Base-by-base conservation (phyloP, 2,888 invertebrate species). In the Oligia latruncula region DNA sequence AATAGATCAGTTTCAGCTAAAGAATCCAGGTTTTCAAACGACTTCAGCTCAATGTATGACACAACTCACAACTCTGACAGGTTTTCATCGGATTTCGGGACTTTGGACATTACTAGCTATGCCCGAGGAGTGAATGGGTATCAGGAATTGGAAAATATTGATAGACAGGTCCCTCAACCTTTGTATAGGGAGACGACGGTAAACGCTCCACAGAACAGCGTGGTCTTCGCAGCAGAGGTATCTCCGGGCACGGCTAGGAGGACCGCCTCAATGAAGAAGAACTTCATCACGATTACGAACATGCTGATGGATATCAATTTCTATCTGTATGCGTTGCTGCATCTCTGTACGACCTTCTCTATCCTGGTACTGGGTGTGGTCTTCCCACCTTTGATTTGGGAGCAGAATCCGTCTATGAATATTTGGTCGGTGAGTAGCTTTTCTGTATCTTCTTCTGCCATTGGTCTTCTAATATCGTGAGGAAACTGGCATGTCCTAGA, bases 131-230 rank as follows among this genome's bases (percentile, higher is more conserved):
- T 94, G 15, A 92, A 90, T 71, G 94, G 95, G 4, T 97, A 96
- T 74, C 95, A 94, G 81, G 97, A 97, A 84, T 86, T 97, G 46
- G 95, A 96, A 81, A 94, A 91, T 80, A 97, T 97, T 76, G 96
- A 97, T 60, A 93, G 95, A 4, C 94, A 94, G 43, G 93, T 93
- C 49, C 97, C 97, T 4, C 96, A 96, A 80, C 97, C 97, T 0
- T 89, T 97, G 67, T 97, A 97, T 85, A 95, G 97, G 68, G 97
- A 97, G 88, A 97, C 97, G 0, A 97, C 97, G 2, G 94, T 97
- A 0, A 96, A 97, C 86, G 96, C 95, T 62, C 95, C 95, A 1
- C 92, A 92, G 35, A 93, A 91, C 49, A 93, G 90, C 62, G 88
- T 96, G 20, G 93, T 95, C 0, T 97, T 97, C 72, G 92, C 95